Conservation (phyloP, 2,797 vertebrate species). For the Xyrichtys novacula region DNA sequence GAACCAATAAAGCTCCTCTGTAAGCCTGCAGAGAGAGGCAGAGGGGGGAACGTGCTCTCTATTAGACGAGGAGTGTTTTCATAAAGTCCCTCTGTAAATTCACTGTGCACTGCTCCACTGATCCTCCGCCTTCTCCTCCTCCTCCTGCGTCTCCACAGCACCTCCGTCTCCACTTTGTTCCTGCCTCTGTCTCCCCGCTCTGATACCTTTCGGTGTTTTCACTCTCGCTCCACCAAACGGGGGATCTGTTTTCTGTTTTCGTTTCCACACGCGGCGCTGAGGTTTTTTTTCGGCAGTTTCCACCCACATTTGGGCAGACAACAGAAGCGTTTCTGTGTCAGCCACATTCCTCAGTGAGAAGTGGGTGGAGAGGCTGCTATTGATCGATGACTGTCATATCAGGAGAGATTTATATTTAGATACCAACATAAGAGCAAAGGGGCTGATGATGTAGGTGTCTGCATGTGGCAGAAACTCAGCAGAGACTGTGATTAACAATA, state of each 20-base stretch:
- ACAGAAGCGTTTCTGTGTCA: slow-evolving; percentile 27
- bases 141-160: slow-evolving; percentile 9
- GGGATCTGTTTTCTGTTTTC: background rate
- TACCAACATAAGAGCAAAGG: background rate
- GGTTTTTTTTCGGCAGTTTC: slow-evolving; percentile 18
- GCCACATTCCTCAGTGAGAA: slow-evolving; percentile 12
- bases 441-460: background rate
- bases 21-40: slow-evolving; percentile 48
- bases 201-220: slow-evolving; percentile 12
- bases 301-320: slow-evolving; percentile 11
- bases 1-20: slow-evolving; percentile 68
- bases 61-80: slow-evolving; percentile 64
- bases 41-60: slow-evolving; percentile 49
- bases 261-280: slow-evolving; percentile 23
- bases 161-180: slow-evolving; percentile 27
- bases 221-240: background rate
- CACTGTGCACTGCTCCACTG: slow-evolving; percentile 35
- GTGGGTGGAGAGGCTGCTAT: slow-evolving; percentile 29
- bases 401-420: slow-evolving; percentile 27
- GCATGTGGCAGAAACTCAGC: slow-evolving; percentile 1
- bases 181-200: slow-evolving; percentile 13
- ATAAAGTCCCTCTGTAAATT: slow-evolving; percentile 51
- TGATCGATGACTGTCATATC: slow-evolving; percentile 41
- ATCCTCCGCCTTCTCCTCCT: slow-evolving; percentile 40
- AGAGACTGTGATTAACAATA: too few relatives aligned